Base-by-base conservation (phyloP, 2,888 invertebrate genomes). In the Nasonovia ribisnigri region DNA sequence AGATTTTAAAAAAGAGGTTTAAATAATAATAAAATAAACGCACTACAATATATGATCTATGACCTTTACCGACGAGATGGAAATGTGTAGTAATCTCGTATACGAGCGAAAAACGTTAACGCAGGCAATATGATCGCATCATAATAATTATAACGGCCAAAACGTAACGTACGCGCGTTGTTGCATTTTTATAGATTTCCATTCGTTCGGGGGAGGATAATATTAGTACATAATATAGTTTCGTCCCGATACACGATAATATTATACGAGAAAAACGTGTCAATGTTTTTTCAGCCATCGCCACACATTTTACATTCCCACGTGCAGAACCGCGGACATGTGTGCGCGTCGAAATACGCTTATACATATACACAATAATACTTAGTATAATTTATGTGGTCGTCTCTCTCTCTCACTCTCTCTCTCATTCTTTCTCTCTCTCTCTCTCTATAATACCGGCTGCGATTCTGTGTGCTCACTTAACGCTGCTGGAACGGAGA, bases 271-370 rank as follows among this genome's bases (percentile, higher is more conserved):
- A 51, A 88, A 91, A 93, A 90, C 93, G 90, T 93, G 93, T 90
- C 20, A 60, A 89, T 93, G 93, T 93, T 90, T 90, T 89, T 86
- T 93, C 48, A 86, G 89, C 57, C 54, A 11, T 42, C 90, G 42
- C 10, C 90, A 20, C 60, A 51, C 87, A 67, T 88, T 88, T 51
- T 51, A 92, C 92, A 90, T 93, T 93, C 93, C 86, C 93, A 93
- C 90, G 60, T 93, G 93, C 93, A 90, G 90, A 90, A 86, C 42
- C 84, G 89, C 60, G 84, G 93, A 90, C 90, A 93, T 57, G 90
- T 93, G 93, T 86, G 93, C 86, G 60, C 86, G 93, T 67, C 84
- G 93, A 90, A 86, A 84, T 90, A 57, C 89, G 26, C 46, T 10
- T 10, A 54, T 20, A 57, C 24, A n/a, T n/a, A 67, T 29, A 13